phyloP scores from a whole-genome alignment of 1,140 invertebrate genomes.

The Caenorhabditis tropicalis region DNA sequence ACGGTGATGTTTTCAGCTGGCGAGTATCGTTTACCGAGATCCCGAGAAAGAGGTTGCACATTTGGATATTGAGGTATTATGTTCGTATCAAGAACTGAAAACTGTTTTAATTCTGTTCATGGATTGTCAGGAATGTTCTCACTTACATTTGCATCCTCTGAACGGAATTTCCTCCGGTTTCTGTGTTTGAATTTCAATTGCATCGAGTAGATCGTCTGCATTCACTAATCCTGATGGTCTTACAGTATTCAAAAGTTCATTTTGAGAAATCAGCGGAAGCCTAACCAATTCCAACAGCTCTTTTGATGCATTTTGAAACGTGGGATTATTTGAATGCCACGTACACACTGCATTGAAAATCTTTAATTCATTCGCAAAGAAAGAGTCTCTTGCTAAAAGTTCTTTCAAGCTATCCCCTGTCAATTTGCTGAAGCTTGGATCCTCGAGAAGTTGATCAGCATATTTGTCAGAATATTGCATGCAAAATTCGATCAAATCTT shows the following conservation, averaged over 20 bases:
- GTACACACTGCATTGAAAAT: neutral
- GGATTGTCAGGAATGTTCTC: neutral
- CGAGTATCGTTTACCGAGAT: neutral
- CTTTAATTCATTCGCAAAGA: neutral
- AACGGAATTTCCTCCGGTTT: slow-evolving; percentile 82
- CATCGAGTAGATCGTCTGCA: slow-evolving; percentile 89
- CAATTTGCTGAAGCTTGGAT: neutral
- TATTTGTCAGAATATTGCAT: slow-evolving; percentile 10
- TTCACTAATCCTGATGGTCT: slow-evolving; percentile 84
- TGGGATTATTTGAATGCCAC: neutral
- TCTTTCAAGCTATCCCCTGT: neutral
- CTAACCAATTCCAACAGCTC: neutral
- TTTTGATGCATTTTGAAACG: neutral
- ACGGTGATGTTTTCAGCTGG: neutral
- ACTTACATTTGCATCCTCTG: slow-evolving; percentile 74
- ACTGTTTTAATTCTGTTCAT: neutral
- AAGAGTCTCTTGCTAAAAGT: neutral
- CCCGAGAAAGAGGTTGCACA: neutral
- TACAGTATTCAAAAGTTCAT: slow-evolving; percentile 74
- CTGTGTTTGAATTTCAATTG: slow-evolving; percentile 84
- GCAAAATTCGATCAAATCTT: neutral
- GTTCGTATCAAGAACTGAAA: neutral
- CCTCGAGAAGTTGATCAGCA: slow-evolving; percentile 1
- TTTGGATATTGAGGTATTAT: neutral
- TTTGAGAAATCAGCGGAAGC: neutral